Percentiles rank a stretch among this genome's conserved stretches.
Evolutionary conservation across 2,888 invertebrate species (phyloP).

Genomic region (Dione vanillae): DNA sequence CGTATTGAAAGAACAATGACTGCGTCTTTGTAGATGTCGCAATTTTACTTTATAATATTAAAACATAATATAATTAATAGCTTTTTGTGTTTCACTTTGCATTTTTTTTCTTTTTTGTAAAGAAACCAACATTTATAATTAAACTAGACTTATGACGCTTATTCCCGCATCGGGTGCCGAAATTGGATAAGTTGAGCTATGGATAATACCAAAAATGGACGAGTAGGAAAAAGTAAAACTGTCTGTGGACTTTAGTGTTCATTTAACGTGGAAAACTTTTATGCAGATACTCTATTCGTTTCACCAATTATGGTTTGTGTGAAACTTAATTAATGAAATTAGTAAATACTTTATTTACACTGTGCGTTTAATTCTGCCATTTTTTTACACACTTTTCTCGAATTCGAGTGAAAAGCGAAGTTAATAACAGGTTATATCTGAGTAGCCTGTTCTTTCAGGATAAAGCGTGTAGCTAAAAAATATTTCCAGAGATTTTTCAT

Average conservation of each 20-base stretch:
- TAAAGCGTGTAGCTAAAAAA: too few relatives aligned
- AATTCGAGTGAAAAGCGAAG: too few relatives aligned
- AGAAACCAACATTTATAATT: neutral
- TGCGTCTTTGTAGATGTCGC: neutral
- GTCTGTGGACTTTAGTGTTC: conserved; percentile 31
- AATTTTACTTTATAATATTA: too few relatives aligned
- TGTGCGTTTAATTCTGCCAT: too few relatives aligned
- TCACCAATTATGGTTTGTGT: neutral
- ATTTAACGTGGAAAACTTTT: conserved; percentile 34
- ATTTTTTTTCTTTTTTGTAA: neutral
- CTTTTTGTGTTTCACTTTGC: too few relatives aligned
- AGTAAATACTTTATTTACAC: neutral
- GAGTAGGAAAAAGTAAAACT: conserved; percentile 34
- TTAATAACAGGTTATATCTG: too few relatives aligned
- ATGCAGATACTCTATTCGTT: conserved; percentile 18
- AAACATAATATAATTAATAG: too few relatives aligned
- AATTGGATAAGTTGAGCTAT: conserved; percentile 42
- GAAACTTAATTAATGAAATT: conserved; percentile 22
- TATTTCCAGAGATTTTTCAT: too few relatives aligned
- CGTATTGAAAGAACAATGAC: neutral
- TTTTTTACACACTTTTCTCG: too few relatives aligned
- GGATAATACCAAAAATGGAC: conserved; percentile 39
- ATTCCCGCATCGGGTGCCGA: conserved; percentile 36
- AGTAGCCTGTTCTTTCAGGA: too few relatives aligned
- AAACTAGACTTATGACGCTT: conserved; percentile 33